Evolutionary conservation across 2,888 invertebrate species (phyloP).

Genomic region (Hemistola chrysoprasaria): DNA sequence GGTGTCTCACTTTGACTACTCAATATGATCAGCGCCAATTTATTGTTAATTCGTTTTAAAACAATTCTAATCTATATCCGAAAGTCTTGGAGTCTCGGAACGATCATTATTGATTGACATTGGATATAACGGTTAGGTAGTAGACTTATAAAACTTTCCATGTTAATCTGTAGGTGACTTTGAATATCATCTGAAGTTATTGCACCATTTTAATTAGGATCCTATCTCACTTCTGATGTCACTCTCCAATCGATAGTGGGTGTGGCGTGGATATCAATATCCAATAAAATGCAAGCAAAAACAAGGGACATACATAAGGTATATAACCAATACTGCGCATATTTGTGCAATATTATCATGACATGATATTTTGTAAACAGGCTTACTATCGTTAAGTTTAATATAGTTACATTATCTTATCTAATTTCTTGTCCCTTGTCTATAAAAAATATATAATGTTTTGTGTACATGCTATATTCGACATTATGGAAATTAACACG

Average conservation of each 20-base stretch:
- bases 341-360: constrained; percentile 14
- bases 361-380: too few relatives aligned
- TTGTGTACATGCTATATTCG: too few relatives aligned
- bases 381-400: too few relatives aligned
- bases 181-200: constrained; percentile 1
- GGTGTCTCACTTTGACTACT: too few relatives aligned
- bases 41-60: constrained; percentile 16
- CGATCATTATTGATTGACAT: too few relatives aligned
- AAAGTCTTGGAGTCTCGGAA: background rate
- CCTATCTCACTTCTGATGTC: constrained; percentile 33
- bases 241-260: constrained; percentile 33
- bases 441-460: too few relatives aligned
- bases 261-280: constrained; percentile 26
- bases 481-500: too few relatives aligned
- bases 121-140: too few relatives aligned
- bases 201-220: constrained; percentile 15
- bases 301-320: constrained; percentile 16
- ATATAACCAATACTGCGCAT: constrained; percentile 13
- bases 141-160: too few relatives aligned
- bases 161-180: constrained; percentile 5
- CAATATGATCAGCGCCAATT: constrained; percentile 10
- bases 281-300: constrained; percentile 23
- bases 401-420: too few relatives aligned
- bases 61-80: constrained; percentile 2
- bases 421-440: too few relatives aligned